Conservation (phyloP, 2,113 vertebrate species). For the Tragelaphus strepsiceros region DNA sequence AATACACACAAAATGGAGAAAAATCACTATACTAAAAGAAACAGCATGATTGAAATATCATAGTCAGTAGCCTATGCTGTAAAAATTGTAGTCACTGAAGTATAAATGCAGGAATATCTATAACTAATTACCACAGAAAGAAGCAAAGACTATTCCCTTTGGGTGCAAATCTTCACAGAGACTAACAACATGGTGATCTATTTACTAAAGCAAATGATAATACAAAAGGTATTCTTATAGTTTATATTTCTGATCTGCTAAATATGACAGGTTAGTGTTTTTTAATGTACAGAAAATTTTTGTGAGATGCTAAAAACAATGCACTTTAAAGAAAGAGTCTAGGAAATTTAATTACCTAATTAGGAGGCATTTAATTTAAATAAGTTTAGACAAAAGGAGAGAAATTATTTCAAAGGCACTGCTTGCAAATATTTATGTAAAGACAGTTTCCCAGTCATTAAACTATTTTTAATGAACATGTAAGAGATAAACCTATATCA, state of each 20-base stretch:
- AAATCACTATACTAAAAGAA: neutral
- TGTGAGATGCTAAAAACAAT: neutral
- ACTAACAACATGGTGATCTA: too few relatives aligned
- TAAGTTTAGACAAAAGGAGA: neutral
- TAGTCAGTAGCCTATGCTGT: neutral
- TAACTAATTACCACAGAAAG: neutral
- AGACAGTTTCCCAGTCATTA: neutral
- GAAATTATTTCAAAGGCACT: neutral
- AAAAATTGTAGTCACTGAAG: neutral
- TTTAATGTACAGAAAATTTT: neutral
- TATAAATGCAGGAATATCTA: neutral
- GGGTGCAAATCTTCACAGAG: neutral
- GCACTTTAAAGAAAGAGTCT: slow-evolving; percentile 1
- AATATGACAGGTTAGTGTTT: neutral
- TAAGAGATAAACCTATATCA: neutral
- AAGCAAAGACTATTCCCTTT: neutral
- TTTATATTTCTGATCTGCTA: neutral
- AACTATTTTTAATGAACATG: neutral
- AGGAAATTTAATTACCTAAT: slow-evolving; percentile 19
- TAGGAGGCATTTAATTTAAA: neutral
- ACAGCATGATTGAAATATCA: neutral
- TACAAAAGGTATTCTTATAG: neutral
- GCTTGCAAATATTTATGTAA: neutral
- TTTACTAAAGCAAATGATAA: neutral
- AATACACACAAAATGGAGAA: neutral